phyloP scores from a whole-genome alignment of 2,113 vertebrate species.

The Entosphenus tridentatus region DNA sequence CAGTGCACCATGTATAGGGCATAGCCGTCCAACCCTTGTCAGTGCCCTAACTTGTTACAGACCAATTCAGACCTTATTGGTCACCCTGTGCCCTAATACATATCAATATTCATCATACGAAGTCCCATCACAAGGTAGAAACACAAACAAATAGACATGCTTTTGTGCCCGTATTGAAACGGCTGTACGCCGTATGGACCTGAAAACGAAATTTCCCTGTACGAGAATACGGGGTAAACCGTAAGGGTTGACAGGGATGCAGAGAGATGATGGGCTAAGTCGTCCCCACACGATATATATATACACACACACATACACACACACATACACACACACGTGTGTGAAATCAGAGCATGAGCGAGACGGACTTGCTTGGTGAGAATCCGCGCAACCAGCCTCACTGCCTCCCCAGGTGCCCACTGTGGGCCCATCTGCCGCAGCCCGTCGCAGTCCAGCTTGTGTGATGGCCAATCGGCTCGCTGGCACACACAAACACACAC shows the following conservation, averaged over 20 bases:
- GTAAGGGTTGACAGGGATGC: too few relatives aligned
- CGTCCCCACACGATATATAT: background rate
- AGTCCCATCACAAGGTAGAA: too few relatives aligned
- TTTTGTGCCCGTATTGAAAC: too few relatives aligned
- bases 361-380: slow-evolving; percentile 57
- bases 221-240: background rate
- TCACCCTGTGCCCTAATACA: too few relatives aligned
- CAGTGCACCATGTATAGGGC: too few relatives aligned
- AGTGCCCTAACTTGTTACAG: too few relatives aligned
- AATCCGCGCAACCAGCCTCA: slow-evolving; percentile 60
- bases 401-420: slow-evolving; percentile 67
- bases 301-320: background rate
- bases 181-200: too few relatives aligned
- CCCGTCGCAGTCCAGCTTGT: slow-evolving; percentile 73
- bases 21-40: too few relatives aligned
- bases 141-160: too few relatives aligned
- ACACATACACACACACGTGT: background rate
- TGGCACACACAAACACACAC: slow-evolving; percentile 18
- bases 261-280: background rate
- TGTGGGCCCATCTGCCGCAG: slow-evolving; percentile 56
- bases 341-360: background rate
- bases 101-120: background rate
- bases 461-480: slow-evolving; percentile 79
- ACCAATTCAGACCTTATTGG: too few relatives aligned
- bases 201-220: too few relatives aligned